Base-by-base conservation (phyloP, 2,113 vertebrate species). In the Hippocampus zosterae region DNA sequence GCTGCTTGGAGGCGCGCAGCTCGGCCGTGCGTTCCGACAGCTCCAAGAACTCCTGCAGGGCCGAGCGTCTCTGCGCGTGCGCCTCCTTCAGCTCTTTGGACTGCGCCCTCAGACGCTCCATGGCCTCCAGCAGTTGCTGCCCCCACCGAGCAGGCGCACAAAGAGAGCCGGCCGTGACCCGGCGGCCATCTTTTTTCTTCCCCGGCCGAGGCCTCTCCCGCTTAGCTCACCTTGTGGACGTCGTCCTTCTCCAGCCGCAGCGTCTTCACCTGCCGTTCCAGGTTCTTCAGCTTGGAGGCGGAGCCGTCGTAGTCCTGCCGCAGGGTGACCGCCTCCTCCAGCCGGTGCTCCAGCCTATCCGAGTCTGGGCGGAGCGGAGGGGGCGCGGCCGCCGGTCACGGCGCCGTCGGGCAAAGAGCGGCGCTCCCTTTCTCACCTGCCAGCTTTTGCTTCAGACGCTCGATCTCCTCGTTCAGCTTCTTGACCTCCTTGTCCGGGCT, bases 391-490 rank as follows among this genome's bases (percentile, higher is more conserved):
- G 33, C 33, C 33, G 53, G 21, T 29, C 5, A 23, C 25, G 8
- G 13, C 15, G 59, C 27, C 25, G 7, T 52, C 62, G 13, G 13
- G 13, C 11, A 3, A 13, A 13, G 23, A 44, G 10, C 5, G 8
- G 16, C 6, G 1, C 12, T 40, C 19, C 33, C 16, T 4, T 44
- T 37, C 88, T 81, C 59, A 98, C 97, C 97, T 91, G 95, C 91
- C 75, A 98, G 89, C 85, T 96, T 97, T 78, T 91, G 96, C 88
- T 96, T 98, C 44, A 98, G 88, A 0, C 94, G 93, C 18, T 98
- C 97, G 0, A 99, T 95, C 86, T 99, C 97, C 73, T 99, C 97
- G 60, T 96, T 98, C 25, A 99, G 87, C 79, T 94, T 97, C 86
- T 95, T 96, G 42, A 97, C 94, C 85, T 99, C 97, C 73, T 95